phyloP scores from a whole-genome alignment of 2,113 vertebrate genomes.

The Cisticola juncidis region DNA sequence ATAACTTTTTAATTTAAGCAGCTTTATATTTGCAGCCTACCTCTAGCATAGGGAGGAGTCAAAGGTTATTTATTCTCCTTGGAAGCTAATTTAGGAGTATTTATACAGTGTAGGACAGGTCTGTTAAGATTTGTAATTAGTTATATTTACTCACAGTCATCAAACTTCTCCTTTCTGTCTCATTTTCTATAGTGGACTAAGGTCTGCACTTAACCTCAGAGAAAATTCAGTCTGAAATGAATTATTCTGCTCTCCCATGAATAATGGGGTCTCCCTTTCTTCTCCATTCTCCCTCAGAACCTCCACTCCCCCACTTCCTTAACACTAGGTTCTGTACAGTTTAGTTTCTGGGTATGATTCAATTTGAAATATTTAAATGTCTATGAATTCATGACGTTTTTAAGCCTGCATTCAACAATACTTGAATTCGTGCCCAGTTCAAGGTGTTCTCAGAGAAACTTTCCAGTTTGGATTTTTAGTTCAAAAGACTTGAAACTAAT shows the following conservation, averaged over 20 bases:
- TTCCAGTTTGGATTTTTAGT: background rate
- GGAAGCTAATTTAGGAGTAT: background rate
- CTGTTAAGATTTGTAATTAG: background rate
- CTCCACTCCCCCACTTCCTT: rapidly evolving
- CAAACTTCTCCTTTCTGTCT: background rate
- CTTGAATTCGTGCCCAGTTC: background rate
- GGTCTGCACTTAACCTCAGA: background rate
- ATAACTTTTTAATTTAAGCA: background rate
- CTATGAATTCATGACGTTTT: background rate
- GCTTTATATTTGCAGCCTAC: background rate
- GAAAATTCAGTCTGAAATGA: background rate
- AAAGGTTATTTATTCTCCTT: background rate
- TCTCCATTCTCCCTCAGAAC: background rate
- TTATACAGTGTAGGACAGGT: background rate
- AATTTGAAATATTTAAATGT: background rate
- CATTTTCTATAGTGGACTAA: background rate
- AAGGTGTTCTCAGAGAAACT: background rate
- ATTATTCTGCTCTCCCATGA: background rate
- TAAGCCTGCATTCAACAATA: background rate
- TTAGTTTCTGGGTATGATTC: background rate
- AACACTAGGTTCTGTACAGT: background rate
- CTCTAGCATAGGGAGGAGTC: background rate
- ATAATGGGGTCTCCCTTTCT: background rate
- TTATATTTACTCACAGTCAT: background rate
- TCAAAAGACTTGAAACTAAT: background rate